phyloP scores from a whole-genome alignment of 2,888 invertebrate genomes.

The Mechanitis messenoides region DNA sequence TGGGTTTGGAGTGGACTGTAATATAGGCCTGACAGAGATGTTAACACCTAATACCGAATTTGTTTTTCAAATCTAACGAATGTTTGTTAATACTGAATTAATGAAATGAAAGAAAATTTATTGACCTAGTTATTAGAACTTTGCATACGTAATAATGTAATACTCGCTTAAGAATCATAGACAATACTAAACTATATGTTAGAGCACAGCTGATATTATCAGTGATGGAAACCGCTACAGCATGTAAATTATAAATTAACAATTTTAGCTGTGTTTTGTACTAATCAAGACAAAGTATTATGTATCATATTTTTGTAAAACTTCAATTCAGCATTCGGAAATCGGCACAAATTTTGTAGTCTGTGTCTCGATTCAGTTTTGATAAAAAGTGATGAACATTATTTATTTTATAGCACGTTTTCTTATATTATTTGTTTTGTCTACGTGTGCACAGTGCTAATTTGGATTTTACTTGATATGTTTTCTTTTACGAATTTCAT shows the following conservation, averaged over 20 bases:
- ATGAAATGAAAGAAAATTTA: too few species aligned
- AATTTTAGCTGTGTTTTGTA: slow-evolving; percentile 8
- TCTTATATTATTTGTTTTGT: slow-evolving; percentile 40
- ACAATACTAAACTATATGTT: neutral
- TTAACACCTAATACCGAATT: too few species aligned
- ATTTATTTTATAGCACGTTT: slow-evolving; percentile 50
- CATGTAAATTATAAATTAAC: slow-evolving; percentile 3
- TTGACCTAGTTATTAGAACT: too few species aligned
- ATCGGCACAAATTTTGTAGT: slow-evolving; percentile 15
- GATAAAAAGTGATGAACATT: slow-evolving; percentile 44
- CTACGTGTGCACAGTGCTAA: slow-evolving; percentile 38
- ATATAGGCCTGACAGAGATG: too few species aligned
- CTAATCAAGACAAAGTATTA: slow-evolving; percentile 3
- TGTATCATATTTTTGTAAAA: neutral
- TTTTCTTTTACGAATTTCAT: slow-evolving; percentile 27
- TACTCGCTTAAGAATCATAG: neutral
- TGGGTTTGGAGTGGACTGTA: too few species aligned
- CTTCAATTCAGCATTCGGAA: neutral
- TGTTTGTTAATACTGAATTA: too few species aligned
- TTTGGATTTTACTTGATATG: slow-evolving; percentile 27
- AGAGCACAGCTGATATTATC: slow-evolving; percentile 1
- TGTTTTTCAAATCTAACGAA: too few species aligned
- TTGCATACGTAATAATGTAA: too few species aligned
- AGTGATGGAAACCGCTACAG: neutral
- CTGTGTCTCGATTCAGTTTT: slow-evolving; percentile 23